phyloP scores from a whole-genome alignment of 2,888 invertebrate genomes.

The Capitulum mitella region DNA sequence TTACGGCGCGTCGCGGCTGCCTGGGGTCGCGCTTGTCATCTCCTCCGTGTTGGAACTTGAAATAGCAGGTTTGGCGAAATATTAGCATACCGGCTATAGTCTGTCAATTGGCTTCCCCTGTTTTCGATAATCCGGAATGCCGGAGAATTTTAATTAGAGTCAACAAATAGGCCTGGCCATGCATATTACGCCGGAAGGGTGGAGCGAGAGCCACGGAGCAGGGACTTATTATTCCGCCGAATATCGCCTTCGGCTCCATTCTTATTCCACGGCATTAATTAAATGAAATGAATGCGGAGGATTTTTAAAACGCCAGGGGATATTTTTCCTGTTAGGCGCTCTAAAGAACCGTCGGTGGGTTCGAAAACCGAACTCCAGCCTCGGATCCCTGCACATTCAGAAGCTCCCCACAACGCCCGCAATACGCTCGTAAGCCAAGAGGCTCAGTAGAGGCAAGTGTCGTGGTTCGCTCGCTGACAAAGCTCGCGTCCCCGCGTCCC shows the following conservation, averaged over 20 bases:
- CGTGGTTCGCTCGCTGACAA: not conserved
- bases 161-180: constrained; percentile 15
- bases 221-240: constrained; percentile 18
- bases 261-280: constrained; percentile 18
- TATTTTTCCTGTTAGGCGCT: not conserved
- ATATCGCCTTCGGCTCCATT: constrained; percentile 16
- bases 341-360: not conserved
- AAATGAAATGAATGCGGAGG: constrained; percentile 18
- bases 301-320: constrained; percentile 5
- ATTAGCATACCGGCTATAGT: not conserved
- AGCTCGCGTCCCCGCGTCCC: not conserved
- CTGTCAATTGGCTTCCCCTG: constrained; percentile 1
- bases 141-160: constrained; percentile 22
- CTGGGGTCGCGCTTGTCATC: too few relatives aligned
- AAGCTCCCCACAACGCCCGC: too few relatives aligned
- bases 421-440: too few relatives aligned
- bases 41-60: not conserved
- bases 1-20: too few relatives aligned
- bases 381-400: too few relatives aligned
- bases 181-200: not conserved
- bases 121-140: not conserved
- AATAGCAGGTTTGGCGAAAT: not conserved
- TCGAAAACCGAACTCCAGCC: not conserved
- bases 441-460: not conserved
- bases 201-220: not conserved